Evolutionary conservation across 1,140 invertebrate species (phyloP).

Genomic region (Drosophila lacertosa): DNA sequence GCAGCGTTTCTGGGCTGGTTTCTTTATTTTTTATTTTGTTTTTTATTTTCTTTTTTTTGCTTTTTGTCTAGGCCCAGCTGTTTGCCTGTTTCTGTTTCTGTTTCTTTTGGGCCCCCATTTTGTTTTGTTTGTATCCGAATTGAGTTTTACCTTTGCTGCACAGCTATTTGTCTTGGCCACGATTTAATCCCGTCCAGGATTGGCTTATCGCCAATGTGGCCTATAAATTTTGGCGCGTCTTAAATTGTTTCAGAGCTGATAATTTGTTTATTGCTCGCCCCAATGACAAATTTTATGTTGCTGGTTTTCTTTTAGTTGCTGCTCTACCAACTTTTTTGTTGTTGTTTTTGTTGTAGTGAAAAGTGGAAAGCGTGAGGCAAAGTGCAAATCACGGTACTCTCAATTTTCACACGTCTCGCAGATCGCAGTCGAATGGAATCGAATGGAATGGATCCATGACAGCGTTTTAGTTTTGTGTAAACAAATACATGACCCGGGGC

Average conservation of each 20-base stretch:
- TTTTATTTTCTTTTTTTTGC: too few species aligned
- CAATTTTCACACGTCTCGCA: conserved; percentile 69
- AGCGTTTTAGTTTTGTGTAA: conserved; percentile 56
- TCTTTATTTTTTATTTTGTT: too few species aligned
- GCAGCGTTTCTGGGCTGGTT: conserved; percentile 44
- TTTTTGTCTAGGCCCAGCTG: conserved; percentile 26
- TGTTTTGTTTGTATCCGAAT: conserved; percentile 21
- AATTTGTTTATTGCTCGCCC: conserved; percentile 60
- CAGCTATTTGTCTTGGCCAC: conserved; percentile 55
- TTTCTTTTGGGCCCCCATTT: neutral
- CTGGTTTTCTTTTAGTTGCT: neutral
- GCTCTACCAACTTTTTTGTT: neutral
- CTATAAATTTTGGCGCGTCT: conserved; percentile 48
- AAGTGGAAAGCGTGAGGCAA: conserved; percentile 43
- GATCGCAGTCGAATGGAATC: conserved; percentile 21
- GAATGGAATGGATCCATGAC: conserved; percentile 42
- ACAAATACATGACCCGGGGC: conserved; percentile 48
- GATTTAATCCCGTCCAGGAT: conserved; percentile 40
- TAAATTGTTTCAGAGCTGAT: conserved; percentile 23
- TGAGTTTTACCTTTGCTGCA: conserved; percentile 47
- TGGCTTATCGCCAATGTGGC: conserved; percentile 42
- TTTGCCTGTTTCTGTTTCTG: conserved; percentile 12
- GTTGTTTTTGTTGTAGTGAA: conserved; percentile 12
- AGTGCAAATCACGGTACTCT: conserved; percentile 62
- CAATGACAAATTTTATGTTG: conserved; percentile 32